A percentile compares a stretch with the other conserved stretches of the same genome.
phyloP scores from a whole-genome alignment of 2,113 vertebrate species.

The Sterna hirundo region DNA sequence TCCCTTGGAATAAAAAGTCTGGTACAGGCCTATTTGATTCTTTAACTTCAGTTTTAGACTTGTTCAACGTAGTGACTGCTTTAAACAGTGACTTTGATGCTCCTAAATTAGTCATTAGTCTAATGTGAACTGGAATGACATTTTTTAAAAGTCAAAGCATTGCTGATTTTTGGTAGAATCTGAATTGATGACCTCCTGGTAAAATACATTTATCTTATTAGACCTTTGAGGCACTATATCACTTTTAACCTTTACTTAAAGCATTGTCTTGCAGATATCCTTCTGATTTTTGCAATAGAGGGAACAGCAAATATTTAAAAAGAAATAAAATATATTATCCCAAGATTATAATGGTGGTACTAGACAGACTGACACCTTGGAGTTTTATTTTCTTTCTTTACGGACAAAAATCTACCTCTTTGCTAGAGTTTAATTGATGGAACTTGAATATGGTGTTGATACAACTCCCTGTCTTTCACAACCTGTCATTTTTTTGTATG shows the following conservation, averaged over 20 bases:
- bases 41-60: not conserved
- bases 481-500: not conserved
- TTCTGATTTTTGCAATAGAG: not conserved
- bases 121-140: not conserved
- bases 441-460: not conserved
- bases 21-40: not conserved
- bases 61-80: not conserved
- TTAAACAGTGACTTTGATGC: not conserved
- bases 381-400: not conserved
- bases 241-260: conserved; percentile 14
- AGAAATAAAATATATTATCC: not conserved
- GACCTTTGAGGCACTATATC: not conserved
- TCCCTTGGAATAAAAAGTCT: not conserved
- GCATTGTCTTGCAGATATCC: not conserved
- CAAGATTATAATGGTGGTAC: not conserved
- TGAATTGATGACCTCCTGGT: not conserved
- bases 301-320: not conserved
- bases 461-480: not conserved
- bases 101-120: conserved; percentile 4
- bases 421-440: not conserved
- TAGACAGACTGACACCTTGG: not conserved
- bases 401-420: not conserved
- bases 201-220: conserved; percentile 32
- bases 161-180: conserved; percentile 22
- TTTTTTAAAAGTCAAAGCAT: conserved; percentile 45